phyloP scores from a whole-genome alignment of 2,113 vertebrate species.

The Aptenodytes patagonicus region DNA sequence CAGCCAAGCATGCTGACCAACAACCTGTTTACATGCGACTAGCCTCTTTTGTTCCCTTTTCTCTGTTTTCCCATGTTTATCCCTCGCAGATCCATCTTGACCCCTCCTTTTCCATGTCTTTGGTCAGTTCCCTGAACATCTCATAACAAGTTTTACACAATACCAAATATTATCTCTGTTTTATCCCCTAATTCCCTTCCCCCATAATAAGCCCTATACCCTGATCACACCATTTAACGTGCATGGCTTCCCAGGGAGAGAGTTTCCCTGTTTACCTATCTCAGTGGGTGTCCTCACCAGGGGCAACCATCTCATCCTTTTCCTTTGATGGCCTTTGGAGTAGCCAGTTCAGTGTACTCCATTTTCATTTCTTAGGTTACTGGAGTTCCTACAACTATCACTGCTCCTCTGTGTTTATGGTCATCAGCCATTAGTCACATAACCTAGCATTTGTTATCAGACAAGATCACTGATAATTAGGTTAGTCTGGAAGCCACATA shows the following conservation, averaged over 20 bases:
- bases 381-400: background rate
- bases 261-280: background rate
- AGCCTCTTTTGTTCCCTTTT: background rate
- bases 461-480: background rate
- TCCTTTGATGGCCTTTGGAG: background rate
- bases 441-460: background rate
- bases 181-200: background rate
- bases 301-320: background rate
- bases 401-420: background rate
- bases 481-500: background rate
- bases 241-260: background rate
- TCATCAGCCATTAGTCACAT: background rate
- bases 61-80: background rate
- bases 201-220: rapidly evolving
- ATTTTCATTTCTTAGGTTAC: background rate
- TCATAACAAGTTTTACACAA: background rate
- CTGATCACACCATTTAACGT: background rate
- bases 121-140: background rate
- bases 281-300: background rate
- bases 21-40: background rate
- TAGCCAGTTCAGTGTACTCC: background rate
- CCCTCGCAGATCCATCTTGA: background rate
- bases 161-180: background rate
- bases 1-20: background rate
- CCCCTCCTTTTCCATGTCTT: background rate